Evolutionary conservation across 2,888 invertebrate genomes (phyloP).

Genomic region (Tenthredo livida): DNA sequence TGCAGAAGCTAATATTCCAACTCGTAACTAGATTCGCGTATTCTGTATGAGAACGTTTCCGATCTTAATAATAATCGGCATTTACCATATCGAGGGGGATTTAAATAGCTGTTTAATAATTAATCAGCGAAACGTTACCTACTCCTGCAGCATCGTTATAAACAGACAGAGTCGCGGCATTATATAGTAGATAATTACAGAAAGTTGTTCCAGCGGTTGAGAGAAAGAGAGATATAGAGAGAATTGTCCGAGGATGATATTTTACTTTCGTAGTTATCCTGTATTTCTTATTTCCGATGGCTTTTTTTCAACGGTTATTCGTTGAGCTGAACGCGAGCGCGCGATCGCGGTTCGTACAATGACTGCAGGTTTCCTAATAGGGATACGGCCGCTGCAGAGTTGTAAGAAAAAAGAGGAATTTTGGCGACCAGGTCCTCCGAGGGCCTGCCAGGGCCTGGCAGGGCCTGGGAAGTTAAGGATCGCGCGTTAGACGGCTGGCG

Average conservation of each 20-base stretch:
- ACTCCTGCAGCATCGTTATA: not conserved
- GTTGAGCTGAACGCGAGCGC: not conserved
- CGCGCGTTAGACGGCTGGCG: conserved; percentile 55
- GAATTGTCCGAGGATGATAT: not conserved
- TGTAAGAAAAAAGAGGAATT: conserved; percentile 71
- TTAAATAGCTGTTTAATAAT: not conserved
- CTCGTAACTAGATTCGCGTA: not conserved
- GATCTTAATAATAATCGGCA: not conserved
- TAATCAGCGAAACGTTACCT: not conserved
- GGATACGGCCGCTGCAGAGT: conserved; percentile 62
- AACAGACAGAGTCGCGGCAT: not conserved
- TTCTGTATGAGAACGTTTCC: not conserved
- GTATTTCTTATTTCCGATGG: conserved; percentile 5
- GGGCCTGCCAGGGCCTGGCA: conserved; percentile 56
- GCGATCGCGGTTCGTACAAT: conserved; percentile 30
- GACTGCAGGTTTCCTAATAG: conserved; percentile 75
- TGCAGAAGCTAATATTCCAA: not conserved
- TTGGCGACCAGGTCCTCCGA: conserved; percentile 64
- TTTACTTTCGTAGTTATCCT: conserved; percentile 19
- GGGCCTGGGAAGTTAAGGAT: conserved; percentile 62
- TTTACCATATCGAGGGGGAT: not conserved
- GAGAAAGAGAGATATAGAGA: not conserved
- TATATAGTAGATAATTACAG: conserved; percentile 19
- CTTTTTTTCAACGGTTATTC: conserved; percentile 27
- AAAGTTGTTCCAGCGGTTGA: not conserved